Evolutionary conservation across 2,113 vertebrate species (phyloP).

Genomic region (Callipepla squamata): DNA sequence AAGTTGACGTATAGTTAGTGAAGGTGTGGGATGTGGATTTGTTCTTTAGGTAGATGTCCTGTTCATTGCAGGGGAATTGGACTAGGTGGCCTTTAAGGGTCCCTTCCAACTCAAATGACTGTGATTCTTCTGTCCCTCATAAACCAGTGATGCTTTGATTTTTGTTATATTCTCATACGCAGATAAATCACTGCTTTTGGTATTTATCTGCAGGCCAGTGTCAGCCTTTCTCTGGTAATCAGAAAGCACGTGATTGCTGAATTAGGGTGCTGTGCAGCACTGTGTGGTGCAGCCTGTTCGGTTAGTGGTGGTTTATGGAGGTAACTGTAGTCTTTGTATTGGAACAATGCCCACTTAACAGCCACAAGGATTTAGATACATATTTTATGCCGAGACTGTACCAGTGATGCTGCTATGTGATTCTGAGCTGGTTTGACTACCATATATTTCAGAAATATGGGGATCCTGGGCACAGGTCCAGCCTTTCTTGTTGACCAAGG

Average conservation of each 20-base stretch:
- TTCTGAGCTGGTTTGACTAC: not conserved
- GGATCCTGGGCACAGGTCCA: not conserved
- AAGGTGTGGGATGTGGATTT: not conserved
- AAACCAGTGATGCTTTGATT: not conserved
- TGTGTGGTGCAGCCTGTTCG: not conserved
- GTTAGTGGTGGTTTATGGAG: not conserved
- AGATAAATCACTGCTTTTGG: not conserved
- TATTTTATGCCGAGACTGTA: not conserved
- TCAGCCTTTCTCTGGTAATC: not conserved
- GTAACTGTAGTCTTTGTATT: not conserved
- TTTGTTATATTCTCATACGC: not conserved
- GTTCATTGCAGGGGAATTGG: too few relatives aligned
- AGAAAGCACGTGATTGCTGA: accelerated
- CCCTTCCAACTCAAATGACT: too few relatives aligned
- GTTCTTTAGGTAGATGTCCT: not conserved
- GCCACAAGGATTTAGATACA: not conserved
- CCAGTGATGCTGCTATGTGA: not conserved
- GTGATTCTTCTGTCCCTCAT: not conserved
- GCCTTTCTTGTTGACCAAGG: not conserved
- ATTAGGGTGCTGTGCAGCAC: not conserved
- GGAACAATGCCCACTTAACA: not conserved
- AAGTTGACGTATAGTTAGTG: not conserved
- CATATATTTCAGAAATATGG: not conserved
- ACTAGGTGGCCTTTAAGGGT: too few relatives aligned
- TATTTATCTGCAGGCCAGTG: not conserved